These are phyloP conservation scores for Porites lobata DNA, from an alignment of 92 coral and sea anemone genomes.

Conservation along the genomic window DNA sequence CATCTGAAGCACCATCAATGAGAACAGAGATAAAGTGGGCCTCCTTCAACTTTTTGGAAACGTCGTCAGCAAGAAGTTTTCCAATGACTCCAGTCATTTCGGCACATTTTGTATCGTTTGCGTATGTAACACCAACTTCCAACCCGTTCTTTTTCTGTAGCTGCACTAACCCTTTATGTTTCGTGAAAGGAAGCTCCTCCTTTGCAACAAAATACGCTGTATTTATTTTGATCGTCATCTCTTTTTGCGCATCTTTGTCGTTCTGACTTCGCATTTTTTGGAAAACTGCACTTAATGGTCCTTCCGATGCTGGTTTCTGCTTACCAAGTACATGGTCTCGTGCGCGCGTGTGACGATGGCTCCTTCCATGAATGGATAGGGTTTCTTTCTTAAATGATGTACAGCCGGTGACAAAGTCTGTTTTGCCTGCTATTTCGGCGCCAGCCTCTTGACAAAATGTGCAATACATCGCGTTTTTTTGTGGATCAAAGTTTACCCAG, in stretches of 20 bases:
- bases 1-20: slow-evolving; percentile 47
- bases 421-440: slow-evolving; percentile 39
- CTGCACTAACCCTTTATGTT: not conserved
- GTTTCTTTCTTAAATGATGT: slow-evolving; percentile 42
- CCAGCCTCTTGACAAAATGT: slow-evolving; percentile 39
- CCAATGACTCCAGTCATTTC: slow-evolving; percentile 37
- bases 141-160: slow-evolving; percentile 36
- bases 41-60: slow-evolving; percentile 34
- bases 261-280: slow-evolving; percentile 34
- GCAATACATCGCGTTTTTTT: slow-evolving; percentile 35
- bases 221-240: slow-evolving; percentile 43
- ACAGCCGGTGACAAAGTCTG: slow-evolving; percentile 47
- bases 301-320: slow-evolving; percentile 36
- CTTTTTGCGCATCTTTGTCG: slow-evolving; percentile 29
- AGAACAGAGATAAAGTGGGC: slow-evolving; percentile 25
- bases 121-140: slow-evolving; percentile 32
- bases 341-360: slow-evolving; percentile 44
- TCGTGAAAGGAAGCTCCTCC: slow-evolving; percentile 40
- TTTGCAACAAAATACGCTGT: slow-evolving; percentile 40
- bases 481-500: not conserved
- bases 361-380: slow-evolving; percentile 12
- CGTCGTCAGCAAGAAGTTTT: slow-evolving; percentile 22
- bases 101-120: slow-evolving; percentile 36
- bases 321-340: slow-evolving; percentile 28
- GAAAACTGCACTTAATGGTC: slow-evolving; percentile 34